phyloP scores from a whole-genome alignment of 2,797 vertebrate species.

The Propithecus perrieri region DNA sequence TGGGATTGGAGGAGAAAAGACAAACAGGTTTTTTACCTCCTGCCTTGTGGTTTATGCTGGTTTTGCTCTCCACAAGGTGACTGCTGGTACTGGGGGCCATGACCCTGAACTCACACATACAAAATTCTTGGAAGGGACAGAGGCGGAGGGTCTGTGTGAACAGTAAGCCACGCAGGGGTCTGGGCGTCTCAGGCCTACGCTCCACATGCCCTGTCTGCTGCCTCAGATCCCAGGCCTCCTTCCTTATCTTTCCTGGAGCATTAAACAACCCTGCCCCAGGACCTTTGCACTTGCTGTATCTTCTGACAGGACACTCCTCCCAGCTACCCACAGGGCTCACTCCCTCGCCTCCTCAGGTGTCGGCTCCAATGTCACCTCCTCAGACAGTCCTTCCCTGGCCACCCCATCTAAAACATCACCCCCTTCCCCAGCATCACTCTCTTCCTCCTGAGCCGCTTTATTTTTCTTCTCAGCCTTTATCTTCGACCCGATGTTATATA shows the following conservation, averaged over 20 bases:
- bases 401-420: background rate
- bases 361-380: background rate
- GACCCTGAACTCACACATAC: background rate
- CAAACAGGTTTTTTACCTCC: background rate
- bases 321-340: background rate
- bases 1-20: conserved; percentile 40
- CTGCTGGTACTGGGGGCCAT: background rate
- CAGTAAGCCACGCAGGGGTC: fast-evolving
- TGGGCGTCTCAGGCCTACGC: background rate
- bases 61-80: background rate
- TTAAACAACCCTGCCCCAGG: background rate
- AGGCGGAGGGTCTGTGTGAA: background rate
- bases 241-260: background rate
- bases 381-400: background rate
- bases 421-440: background rate
- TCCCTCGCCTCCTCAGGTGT: background rate
- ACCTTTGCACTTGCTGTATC: background rate
- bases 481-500: background rate
- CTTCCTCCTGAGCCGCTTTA: background rate
- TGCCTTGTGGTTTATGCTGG: background rate
- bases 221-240: background rate
- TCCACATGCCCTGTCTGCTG: no score
- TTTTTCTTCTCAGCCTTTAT: background rate
- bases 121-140: background rate
- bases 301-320: background rate